Base-by-base conservation (phyloP, 2,797 vertebrate species). In the Pseudochirops cupreus region DNA sequence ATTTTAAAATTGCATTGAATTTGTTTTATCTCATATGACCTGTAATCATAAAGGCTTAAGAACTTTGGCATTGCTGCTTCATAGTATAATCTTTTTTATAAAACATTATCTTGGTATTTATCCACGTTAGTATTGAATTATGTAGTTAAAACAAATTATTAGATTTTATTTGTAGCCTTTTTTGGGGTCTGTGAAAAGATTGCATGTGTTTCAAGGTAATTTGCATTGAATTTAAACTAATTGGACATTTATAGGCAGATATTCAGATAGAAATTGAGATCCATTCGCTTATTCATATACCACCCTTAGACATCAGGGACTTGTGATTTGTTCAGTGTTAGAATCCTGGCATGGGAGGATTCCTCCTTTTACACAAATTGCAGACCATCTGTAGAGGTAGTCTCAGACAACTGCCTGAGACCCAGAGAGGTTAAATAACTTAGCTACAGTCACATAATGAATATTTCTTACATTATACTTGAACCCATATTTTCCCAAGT, bases 1-100 rank as follows among this genome's bases (percentile, higher is more conserved):
- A 96, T n/a, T 31, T 95, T 94, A 54, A 0, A 92, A 24, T 67
- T 95, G 90, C 59, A 93, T 97, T 92, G 82, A 93, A 59, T 94
- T 90, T 94, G 91, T 90, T 82, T 87, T 74, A 94, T 33, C 28
- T 13, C 14, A 55, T 62, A 92, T 93, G 95, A n/a, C 0, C 56
- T 94, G 33, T 96, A 39, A 56, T 96, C 57, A 92, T 46, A 56
- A 94, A 74, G 94, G 82, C 1, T 96, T 92, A 56, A 87, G 92
- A 46, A 1, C 0, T 67, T 52, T 13, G 39, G 57, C 96, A 58
- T 53, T 55, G 55, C n/a, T 26, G 94, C 57, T 95, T 95, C 21
- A 56, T 87, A 31, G 5, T 50, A 28, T 24, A 87, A 28, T 95
- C 54, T 91, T 96, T 46, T 50, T 18, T 39, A 54, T 39, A 93